Evolutionary conservation across 2,113 vertebrate species (phyloP), one percentile per base, ranked within the genome.

Genomic region (Amblyornis subalaris): DNA sequence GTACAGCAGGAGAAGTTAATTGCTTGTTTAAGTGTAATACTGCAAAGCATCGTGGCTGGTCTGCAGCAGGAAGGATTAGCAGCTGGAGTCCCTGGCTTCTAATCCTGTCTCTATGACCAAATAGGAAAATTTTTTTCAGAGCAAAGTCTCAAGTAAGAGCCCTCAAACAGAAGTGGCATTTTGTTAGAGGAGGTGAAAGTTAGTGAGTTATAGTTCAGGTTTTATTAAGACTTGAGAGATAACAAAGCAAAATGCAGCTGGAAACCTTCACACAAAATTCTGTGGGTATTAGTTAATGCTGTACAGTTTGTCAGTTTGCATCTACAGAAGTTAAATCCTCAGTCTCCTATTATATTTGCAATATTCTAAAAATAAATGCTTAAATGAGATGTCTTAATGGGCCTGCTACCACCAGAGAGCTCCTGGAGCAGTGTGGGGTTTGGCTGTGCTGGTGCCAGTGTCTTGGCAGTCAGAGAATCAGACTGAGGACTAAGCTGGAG

Each of bases 1-100:
- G 53, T 72, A 9, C 31, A 65, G 81, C 35, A 78, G 50, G 33
- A 60, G 33, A 67, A 45, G 74, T 81, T 78, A 85, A 91, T 85
- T 89, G 66, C 62, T 91, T 81, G 76, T 86, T 76, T 44, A 38
- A 88, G 25, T 72, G 8, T 24, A 20, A 40, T 9, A 20, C 15
- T 91, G 82, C 71, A n/a, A 11, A 88, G 74, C 19, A 3, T 62
- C 62, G 51, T 75, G 77, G 58, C 88, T 85, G 82, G 42, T 50
- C 67, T 72, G 66, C 48, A 79, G 75, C 50, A 74, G 75, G 75
- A 83, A 69, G 55, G 74, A 80, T 83, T 92, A 94, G 72, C 85
- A 92, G 42, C 89, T 90, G 67, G 50, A 90, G 67, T 86, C 75
- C 58, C 76, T 95, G 82, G 47, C 60, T 88, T 70, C 54, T 83